phyloP scores from a whole-genome alignment of 2,888 invertebrate genomes.

The Ryuthela nishihirai region DNA sequence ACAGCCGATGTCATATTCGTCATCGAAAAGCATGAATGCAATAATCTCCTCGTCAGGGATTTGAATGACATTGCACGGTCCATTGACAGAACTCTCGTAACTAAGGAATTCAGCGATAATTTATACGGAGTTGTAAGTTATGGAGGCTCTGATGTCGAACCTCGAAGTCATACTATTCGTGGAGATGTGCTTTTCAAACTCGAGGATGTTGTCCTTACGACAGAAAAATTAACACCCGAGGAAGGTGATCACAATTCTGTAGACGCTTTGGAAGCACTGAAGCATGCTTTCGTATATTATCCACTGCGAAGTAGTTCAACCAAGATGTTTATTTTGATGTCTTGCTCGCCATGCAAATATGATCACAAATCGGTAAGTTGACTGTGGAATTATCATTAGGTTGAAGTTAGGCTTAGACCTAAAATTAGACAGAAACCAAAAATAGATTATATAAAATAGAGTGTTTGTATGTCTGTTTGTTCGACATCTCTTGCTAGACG shows the following conservation, averaged over 20 bases:
- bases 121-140: constrained; percentile 48
- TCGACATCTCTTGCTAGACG: too few relatives aligned
- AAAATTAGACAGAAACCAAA: too few relatives aligned
- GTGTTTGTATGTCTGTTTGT: too few relatives aligned
- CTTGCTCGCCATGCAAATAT: constrained; percentile 59
- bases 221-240: constrained; percentile 66
- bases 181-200: constrained; percentile 24
- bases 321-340: constrained; percentile 60
- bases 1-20: constrained; percentile 85
- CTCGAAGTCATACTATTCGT: constrained; percentile 45
- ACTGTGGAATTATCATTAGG: too few relatives aligned
- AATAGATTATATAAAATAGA: too few relatives aligned
- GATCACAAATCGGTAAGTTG: constrained; percentile 31
- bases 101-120: constrained; percentile 44
- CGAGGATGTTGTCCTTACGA: constrained; percentile 56
- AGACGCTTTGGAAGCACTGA: constrained; percentile 47
- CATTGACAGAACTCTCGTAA: constrained; percentile 45
- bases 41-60: constrained; percentile 59
- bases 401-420: too few relatives aligned
- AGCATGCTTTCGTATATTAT: constrained; percentile 45
- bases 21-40: constrained; percentile 80
- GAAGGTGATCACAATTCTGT: constrained; percentile 45
- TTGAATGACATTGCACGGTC: constrained; percentile 45
- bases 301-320: constrained; percentile 54
- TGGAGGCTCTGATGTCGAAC: constrained; percentile 44